A percentile compares a stretch with the other conserved stretches of the same genome.
phyloP scores from a whole-genome alignment of 2,888 invertebrate genomes.

The Podabrus alpinus region DNA sequence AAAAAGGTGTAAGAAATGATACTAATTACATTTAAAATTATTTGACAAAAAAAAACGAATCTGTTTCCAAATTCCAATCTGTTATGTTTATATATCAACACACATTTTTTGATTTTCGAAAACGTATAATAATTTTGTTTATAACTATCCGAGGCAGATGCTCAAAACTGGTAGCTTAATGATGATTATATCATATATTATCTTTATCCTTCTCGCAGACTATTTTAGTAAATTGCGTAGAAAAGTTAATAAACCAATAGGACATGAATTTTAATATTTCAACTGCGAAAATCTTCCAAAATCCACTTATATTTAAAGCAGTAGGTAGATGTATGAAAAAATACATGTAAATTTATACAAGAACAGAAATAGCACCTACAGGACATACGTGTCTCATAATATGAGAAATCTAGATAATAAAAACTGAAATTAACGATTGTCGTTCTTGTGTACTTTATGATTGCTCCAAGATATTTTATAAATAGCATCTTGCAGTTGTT shows the following conservation, averaged over 20 bases:
- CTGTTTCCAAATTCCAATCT: neutral
- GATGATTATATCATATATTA: neutral
- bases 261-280: neutral
- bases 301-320: conserved; percentile 15
- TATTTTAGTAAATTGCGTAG: neutral
- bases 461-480: conserved; percentile 17
- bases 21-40: too few species aligned
- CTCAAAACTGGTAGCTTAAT: neutral
- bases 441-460: conserved; percentile 22
- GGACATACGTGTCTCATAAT: conserved; percentile 28
- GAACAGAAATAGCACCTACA: conserved; percentile 19
- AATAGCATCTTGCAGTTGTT: conserved; percentile 20
- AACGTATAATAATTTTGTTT: neutral
- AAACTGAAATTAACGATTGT: conserved; percentile 25
- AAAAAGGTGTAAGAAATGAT: too few species aligned
- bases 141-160: neutral
- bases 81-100: neutral
- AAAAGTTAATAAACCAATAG: neutral
- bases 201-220: neutral
- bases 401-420: conserved; percentile 25
- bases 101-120: neutral
- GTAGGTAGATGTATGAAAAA: neutral
- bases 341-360: conserved; percentile 1
- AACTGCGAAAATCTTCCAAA: neutral
- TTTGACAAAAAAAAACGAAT: too few species aligned